A percentile compares a stretch with the other conserved stretches of the same genome.
Evolutionary conservation across 2,888 invertebrate genomes (phyloP).

Genomic region (Escarpia spicata): DNA sequence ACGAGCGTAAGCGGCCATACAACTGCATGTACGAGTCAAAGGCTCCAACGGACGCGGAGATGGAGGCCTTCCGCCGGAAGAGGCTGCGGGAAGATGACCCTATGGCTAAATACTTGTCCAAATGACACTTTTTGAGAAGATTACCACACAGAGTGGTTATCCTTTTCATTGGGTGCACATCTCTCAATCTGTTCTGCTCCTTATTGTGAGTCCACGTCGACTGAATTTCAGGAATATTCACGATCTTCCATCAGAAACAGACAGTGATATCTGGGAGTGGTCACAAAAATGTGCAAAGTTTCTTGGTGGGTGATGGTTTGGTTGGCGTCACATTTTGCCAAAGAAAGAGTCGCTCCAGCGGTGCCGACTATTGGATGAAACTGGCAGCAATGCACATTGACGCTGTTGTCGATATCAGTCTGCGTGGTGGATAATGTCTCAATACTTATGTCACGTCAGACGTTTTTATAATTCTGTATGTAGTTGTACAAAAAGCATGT

Average conservation of each 20-base stretch:
- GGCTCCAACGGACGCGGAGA: slow-evolving; percentile 88
- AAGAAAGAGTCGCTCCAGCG: no score
- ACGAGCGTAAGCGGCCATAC: slow-evolving; percentile 92
- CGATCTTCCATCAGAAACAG: neutral
- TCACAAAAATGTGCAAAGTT: no score
- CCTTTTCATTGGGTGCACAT: neutral
- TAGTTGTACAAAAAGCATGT: no score
- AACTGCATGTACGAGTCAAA: slow-evolving; percentile 80
- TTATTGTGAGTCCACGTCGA: neutral
- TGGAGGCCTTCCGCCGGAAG: slow-evolving; percentile 93
- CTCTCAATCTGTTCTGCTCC: no score
- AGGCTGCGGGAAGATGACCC: slow-evolving; percentile 79
- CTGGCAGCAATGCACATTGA: no score
- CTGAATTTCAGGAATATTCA: neutral
- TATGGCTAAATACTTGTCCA: slow-evolving; percentile 71
- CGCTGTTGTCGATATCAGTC: no score
- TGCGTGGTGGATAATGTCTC: no score
- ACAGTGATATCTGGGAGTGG: neutral
- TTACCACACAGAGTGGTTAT: neutral
- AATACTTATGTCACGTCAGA: no score
- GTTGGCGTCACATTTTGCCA: no score
- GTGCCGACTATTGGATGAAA: no score
- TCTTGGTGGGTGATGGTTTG: no score
- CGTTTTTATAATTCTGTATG: no score
- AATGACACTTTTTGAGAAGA: slow-evolving; percentile 19